Conservation (phyloP, 2,888 invertebrate species). For the Parnassius orleans region DNA sequence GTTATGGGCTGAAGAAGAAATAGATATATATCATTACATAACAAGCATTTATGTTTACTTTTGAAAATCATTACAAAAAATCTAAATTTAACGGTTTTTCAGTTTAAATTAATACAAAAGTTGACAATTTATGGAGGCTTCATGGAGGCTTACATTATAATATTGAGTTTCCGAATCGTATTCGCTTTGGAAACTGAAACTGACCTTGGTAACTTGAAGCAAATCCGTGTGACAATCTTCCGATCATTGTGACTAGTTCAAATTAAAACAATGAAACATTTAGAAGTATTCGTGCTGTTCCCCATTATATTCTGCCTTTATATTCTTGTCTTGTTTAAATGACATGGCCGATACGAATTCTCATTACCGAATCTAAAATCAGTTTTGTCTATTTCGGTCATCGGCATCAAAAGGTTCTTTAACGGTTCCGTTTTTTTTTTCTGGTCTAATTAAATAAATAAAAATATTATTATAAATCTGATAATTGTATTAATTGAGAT, state of each 20-base stretch:
- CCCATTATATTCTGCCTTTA: constrained; percentile 44
- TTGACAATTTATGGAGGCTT: too few species aligned
- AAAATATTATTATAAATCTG: too few species aligned
- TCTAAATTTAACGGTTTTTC: too few species aligned
- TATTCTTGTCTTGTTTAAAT: constrained; percentile 53
- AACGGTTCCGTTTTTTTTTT: constrained; percentile 5
- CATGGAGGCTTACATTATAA: too few species aligned
- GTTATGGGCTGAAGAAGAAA: too few species aligned
- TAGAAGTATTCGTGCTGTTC: constrained; percentile 41
- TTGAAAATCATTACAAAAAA: too few species aligned
- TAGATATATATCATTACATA: too few species aligned
- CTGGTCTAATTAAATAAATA: not conserved
- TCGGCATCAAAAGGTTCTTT: constrained; percentile 28
- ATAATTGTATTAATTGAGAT: too few species aligned
- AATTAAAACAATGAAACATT: constrained; percentile 51
- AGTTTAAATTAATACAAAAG: too few species aligned
- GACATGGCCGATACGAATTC: constrained; percentile 44
- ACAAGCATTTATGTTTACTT: too few species aligned
- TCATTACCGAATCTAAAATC: constrained; percentile 46
- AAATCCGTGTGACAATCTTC: constrained; percentile 41
- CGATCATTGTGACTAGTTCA: constrained; percentile 48
- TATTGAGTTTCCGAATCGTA: not conserved
- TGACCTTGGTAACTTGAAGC: not conserved
- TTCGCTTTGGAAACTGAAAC: not conserved
- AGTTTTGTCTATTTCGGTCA: constrained; percentile 47